phyloP scores from a whole-genome alignment of 2,888 invertebrate genomes.

The Hipparchia semele region DNA sequence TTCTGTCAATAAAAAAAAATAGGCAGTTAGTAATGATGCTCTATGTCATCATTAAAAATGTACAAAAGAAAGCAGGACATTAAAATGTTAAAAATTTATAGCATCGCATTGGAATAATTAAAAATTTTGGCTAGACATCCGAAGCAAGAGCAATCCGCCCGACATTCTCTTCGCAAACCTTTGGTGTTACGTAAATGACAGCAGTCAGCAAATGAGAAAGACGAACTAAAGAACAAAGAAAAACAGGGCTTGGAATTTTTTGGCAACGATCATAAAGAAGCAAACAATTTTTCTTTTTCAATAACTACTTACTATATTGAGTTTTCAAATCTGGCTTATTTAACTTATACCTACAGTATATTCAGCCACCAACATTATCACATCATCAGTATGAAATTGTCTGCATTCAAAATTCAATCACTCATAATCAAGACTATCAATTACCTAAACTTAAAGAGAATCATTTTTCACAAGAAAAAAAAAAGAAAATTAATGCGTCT shows the following conservation, averaged over 20 bases:
- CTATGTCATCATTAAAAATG: background rate
- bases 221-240: background rate
- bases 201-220: background rate
- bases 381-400: too few species aligned
- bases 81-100: slow-evolving; percentile 21
- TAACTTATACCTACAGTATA: too few species aligned
- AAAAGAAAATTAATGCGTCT: too few species aligned
- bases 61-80: slow-evolving; percentile 6
- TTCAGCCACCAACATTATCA: too few species aligned
- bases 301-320: background rate
- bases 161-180: background rate
- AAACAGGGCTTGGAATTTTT: background rate
- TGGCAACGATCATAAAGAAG: background rate
- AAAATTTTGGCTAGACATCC: slow-evolving; percentile 48
- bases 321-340: too few species aligned
- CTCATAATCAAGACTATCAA: too few species aligned
- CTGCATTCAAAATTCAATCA: too few species aligned
- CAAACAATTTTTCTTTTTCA: background rate
- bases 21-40: too few species aligned
- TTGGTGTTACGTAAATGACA: slow-evolving; percentile 7
- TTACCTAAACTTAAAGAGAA: too few species aligned
- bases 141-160: background rate
- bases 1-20: too few species aligned
- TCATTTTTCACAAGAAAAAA: too few species aligned
- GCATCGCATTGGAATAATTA: slow-evolving; percentile 50